A percentile compares a stretch with the other conserved stretches of the same genome.
phyloP scores from a whole-genome alignment of 2,888 invertebrate genomes.

The Latheticus oryzae region DNA sequence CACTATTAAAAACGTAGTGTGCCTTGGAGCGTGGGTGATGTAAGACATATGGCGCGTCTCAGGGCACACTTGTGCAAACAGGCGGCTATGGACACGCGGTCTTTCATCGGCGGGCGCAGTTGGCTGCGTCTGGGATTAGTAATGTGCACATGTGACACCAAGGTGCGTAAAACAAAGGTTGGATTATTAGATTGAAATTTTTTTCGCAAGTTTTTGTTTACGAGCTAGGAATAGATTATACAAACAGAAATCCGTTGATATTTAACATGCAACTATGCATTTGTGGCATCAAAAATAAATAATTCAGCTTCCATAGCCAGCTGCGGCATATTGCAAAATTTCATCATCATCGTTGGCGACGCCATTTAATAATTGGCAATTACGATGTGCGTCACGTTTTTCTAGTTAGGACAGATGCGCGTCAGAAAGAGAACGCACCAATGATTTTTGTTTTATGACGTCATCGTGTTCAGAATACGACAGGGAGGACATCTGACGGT shows the following conservation, averaged over 20 bases:
- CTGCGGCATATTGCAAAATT: conserved; percentile 54
- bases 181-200: too few species aligned
- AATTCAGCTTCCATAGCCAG: conserved; percentile 45
- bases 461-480: conserved; percentile 62
- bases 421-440: conserved; percentile 38
- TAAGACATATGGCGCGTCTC: conserved; percentile 36
- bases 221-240: conserved; percentile 24
- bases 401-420: conserved; percentile 56
- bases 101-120: conserved; percentile 51
- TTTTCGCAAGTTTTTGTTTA: too few species aligned
- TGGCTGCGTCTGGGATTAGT: conserved; percentile 42
- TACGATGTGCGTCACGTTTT: conserved; percentile 65
- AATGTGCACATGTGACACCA: conserved; percentile 25
- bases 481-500: conserved; percentile 56
- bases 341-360: conserved; percentile 41
- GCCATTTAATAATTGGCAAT: conserved; percentile 62
- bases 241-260: conserved; percentile 19
- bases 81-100: conserved; percentile 50
- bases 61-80: conserved; percentile 52
- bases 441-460: conserved; percentile 65
- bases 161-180: conserved; percentile 15
- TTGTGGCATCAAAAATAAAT: conserved; percentile 44
- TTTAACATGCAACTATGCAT: conserved; percentile 43
- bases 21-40: conserved; percentile 14
- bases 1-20: conserved; percentile 11